phyloP scores from a whole-genome alignment of 1,140 invertebrate genomes.

The Mactra quadrangularis region DNA sequence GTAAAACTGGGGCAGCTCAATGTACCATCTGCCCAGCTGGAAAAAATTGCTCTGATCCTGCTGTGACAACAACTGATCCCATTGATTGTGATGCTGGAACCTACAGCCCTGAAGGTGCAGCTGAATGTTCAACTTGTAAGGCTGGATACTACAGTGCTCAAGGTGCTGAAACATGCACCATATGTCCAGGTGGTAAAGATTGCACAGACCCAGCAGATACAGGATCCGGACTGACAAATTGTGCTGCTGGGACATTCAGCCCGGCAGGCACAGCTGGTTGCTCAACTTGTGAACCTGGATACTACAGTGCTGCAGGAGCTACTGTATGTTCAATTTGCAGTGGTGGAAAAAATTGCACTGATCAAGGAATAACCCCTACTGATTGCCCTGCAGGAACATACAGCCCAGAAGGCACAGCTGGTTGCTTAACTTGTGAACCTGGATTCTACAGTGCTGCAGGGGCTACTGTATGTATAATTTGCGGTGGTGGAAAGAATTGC shows the following conservation, averaged over 20 bases:
- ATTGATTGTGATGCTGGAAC: slow-evolving; percentile 24
- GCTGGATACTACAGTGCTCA: slow-evolving; percentile 56
- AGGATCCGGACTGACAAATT: slow-evolving; percentile 24
- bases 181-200: slow-evolving; percentile 64
- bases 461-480: slow-evolving; percentile 64
- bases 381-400: slow-evolving; percentile 25
- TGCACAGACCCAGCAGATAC: slow-evolving; percentile 27
- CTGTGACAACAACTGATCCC: slow-evolving; percentile 22
- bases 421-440: slow-evolving; percentile 37
- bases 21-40: slow-evolving; percentile 69
- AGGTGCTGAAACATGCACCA: slow-evolving; percentile 36
- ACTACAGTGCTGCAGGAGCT: slow-evolving; percentile 32
- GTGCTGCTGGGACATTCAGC: slow-evolving; percentile 65
- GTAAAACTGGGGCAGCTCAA: slow-evolving; percentile 36
- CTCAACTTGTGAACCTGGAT: slow-evolving; percentile 51
- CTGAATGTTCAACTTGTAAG: slow-evolving; percentile 41
- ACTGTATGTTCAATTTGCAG: slow-evolving; percentile 62
- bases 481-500: slow-evolving; percentile 71
- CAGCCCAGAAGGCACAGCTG: slow-evolving; percentile 17
- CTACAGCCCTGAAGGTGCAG: slow-evolving; percentile 11
- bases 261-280: slow-evolving; percentile 48
- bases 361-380: background rate
- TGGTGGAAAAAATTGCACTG: slow-evolving; percentile 64
- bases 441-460: slow-evolving; percentile 63
- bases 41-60: slow-evolving; percentile 63